Evolutionary conservation across 2,797 vertebrate genomes (phyloP).

Genomic region (Lindbergichthys nudifrons): DNA sequence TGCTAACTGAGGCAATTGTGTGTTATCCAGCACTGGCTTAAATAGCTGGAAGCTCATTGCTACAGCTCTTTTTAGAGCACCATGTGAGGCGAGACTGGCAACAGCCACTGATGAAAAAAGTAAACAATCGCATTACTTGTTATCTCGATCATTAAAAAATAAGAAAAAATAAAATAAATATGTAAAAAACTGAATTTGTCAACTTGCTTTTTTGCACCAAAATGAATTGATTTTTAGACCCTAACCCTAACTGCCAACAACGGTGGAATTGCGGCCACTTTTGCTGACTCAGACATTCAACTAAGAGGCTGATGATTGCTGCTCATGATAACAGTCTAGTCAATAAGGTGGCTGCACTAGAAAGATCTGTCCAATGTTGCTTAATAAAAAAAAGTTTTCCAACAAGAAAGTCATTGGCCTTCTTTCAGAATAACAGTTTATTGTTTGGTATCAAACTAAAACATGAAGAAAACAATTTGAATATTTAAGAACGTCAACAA

Average conservation of each 20-base stretch:
- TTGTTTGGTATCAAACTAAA: background rate
- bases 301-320: too few species aligned
- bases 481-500: background rate
- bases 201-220: background rate
- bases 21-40: slow-evolving; percentile 19
- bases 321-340: too few species aligned
- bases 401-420: background rate
- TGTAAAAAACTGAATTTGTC: background rate
- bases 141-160: background rate
- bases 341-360: too few species aligned
- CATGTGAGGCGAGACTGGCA: slow-evolving; percentile 31
- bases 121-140: background rate
- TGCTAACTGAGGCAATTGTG: slow-evolving; percentile 22
- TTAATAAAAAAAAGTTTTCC: background rate
- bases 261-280: too few species aligned
- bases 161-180: too few species aligned
- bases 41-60: slow-evolving; percentile 34
- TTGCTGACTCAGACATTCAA: too few species aligned
- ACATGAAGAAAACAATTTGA: background rate
- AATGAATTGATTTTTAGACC: too few species aligned
- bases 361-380: too few species aligned
- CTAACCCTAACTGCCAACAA: too few species aligned
- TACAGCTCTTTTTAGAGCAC: slow-evolving; percentile 27
- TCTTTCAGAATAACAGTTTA: background rate
- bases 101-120: background rate